Evolutionary conservation across 2,888 invertebrate species (phyloP), one percentile per base, ranked within the genome.

Genomic region (Calameuta filiformis): DNA sequence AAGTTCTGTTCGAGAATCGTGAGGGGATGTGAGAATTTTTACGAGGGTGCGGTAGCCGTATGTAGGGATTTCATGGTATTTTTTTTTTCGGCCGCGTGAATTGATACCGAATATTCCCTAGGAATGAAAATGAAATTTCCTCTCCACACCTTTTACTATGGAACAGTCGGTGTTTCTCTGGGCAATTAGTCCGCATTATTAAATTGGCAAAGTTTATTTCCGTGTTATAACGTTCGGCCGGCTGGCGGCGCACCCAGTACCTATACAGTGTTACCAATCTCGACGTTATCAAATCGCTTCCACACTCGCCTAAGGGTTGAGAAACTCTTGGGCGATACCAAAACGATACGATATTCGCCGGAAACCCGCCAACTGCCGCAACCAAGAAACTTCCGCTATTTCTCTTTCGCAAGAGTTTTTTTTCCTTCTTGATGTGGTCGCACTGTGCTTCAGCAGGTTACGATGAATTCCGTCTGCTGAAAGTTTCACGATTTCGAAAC

Each of bases 101-200:
- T 56, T 23, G 56, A 56, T 56, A 56, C 56, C 56, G 56, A 56
- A 56, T 15, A 56, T 56, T 23, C 23, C 2, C 56, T 56, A 56
- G 56, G 56, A 56, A 56, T 23, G 56, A 23, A 56, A 56, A 56
- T 56, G 56, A 56, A 56, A 56, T 56, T 56, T 56, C 9, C 56
- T 56, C 56, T 56, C 23, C 9, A 2, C 56, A 6, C 56, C 56
- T 23, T 56, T 56, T 56, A 23, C 9, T 23, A 56, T 56, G 56
- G 56, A 56, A 56, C 56, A 56, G 56, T 56, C 56, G 56, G 23
- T 34, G 71, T 71, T 71, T 71, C 71, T 69, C 75, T 40, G 79
- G 78, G 82, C 84, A 87, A 87, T 86, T 86, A 87, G 83, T 81
- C 12, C 80, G 80, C 81, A 83, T 87, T 86, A 87, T 86, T 83